Conservation (phyloP, 2,797 vertebrate genomes). For the Salarias fasciatus region DNA sequence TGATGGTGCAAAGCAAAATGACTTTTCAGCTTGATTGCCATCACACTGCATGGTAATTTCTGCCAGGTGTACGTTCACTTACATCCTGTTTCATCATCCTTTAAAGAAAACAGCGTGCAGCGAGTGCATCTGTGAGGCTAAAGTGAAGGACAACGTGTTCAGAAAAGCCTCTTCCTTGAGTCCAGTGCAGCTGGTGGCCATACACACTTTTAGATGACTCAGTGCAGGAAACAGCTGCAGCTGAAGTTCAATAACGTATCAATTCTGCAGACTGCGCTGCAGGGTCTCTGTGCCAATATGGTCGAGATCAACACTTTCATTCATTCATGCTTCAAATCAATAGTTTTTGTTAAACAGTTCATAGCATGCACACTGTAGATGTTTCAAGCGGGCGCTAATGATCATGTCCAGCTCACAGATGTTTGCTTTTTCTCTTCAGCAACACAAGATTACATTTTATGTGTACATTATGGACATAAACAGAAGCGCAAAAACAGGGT, state of each 20-base stretch:
- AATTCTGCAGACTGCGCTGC: not conserved
- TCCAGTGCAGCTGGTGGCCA: not conserved
- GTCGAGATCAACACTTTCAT: not conserved
- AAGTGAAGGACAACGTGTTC: slow-evolving; percentile 7
- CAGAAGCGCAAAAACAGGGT: too few relatives aligned
- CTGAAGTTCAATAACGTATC: not conserved
- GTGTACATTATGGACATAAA: too few relatives aligned
- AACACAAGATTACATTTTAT: too few relatives aligned
- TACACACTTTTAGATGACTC: not conserved
- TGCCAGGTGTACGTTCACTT: slow-evolving; percentile 36
- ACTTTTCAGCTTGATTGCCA: slow-evolving; percentile 11
- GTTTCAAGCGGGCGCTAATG: too few relatives aligned
- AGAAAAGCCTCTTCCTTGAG: not conserved
- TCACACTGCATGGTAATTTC: slow-evolving; percentile 33
- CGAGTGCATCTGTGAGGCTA: not conserved
- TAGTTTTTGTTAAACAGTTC: too few relatives aligned
- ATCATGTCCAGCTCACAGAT: too few relatives aligned
- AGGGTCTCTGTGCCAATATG: not conserved
- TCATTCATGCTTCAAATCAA: too few relatives aligned
- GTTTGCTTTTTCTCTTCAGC: too few relatives aligned
- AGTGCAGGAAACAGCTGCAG: not conserved
- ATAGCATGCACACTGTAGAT: too few relatives aligned
- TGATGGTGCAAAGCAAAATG: slow-evolving; percentile 21
- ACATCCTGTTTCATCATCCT: slow-evolving; percentile 45
- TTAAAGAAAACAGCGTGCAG: slow-evolving; percentile 17